Evolutionary conservation across 2,797 vertebrate genomes (phyloP), one percentile per base, ranked within the genome.

Genomic region (Nannoperca obscura): DNA sequence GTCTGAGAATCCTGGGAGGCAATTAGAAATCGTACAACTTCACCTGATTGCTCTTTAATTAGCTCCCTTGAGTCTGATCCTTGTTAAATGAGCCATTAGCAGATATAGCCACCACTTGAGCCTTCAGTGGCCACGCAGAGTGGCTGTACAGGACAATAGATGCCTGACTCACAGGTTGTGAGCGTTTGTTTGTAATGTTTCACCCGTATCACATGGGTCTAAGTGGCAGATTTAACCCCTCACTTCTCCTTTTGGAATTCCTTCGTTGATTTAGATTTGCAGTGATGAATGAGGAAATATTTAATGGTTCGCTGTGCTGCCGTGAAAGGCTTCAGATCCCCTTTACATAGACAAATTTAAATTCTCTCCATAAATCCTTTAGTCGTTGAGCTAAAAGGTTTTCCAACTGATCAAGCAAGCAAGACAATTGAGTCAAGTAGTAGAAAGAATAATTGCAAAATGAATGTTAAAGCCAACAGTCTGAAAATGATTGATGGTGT

Each of bases 31-130:
- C 3, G 69, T 75, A 85, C 88, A 78, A 76, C 81, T 84, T 88
- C 82, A 89, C 89, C 93, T 91, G 85, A 93, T 91, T 90, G 82
- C 83, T 81, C 84, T 89, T 88, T 94, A 93, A 94, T 93, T 85
- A 94, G 89, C 79, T 88, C 91, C 91, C 89, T 62, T 53, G 83
- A 85, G 89, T 86, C 61, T 53, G 76, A 64, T 84, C 60, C 74
- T 77, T 86, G 57, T 79, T 87, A 86, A 91, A 88, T 86, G 82
- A 90, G 76, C 81, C 83, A 76, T 76, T 75, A 42, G 49, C 49
- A 74, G 68, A 73, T 53, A 65, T 3, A 84, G 85, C 64, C 81
- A 76, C 80, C 50, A 65, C 72, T 73, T 72, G 24, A 86, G 75
- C 50, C 76, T 61, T 69, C 30, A 30, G 61, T 65, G 66, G 70